Evolutionary conservation across 2,888 invertebrate genomes (phyloP), one percentile per base, ranked within the genome.

Genomic region (Coelopa pilipes): DNA sequence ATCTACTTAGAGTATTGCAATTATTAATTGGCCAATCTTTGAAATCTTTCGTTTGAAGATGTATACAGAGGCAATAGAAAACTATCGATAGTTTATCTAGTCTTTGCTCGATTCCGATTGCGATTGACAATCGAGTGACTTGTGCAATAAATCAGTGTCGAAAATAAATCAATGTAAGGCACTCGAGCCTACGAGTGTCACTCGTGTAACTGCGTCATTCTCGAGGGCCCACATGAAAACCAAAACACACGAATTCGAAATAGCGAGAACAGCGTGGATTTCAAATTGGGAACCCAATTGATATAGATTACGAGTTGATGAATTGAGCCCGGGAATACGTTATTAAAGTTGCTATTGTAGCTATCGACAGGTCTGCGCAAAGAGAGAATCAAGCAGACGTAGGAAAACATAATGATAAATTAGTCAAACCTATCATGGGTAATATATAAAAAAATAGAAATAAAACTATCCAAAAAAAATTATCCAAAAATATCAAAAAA

Each of bases 121-220:
- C 7, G 34, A 34, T 34, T 34, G 34, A 34, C 34, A 34, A 34
- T 34, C 34, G 34, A 34, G 17, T 21, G n/a, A 12, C 19, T 59
- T 59, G 19, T 59, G 57, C 24, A 59, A 59, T 45, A 34, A 21
- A 62, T 15, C 34, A 34, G 34, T 49, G 50, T 66, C 17, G 19
- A 21, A 21, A 49, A 21, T 50, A 66, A 66, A 66, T 82, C 82
- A 82, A 83, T 83, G 83, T 83, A 80, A 82, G 74, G 80, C 82
- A 82, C 82, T 82, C 81, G 80, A 82, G 77, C 79, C 81, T 80
- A 82, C 79, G 79, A 82, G 82, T 82, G 82, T 82, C 81, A 17
- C 1, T 46, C 46, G 5, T 66, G 66, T 49, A 66, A 66, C 50
- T 66, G 66, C 66, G 66, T 66, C 50, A 49, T 66, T 66, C 19